Conservation (phyloP, 2,797 vertebrate genomes). For the Heterohyrax brucei region DNA sequence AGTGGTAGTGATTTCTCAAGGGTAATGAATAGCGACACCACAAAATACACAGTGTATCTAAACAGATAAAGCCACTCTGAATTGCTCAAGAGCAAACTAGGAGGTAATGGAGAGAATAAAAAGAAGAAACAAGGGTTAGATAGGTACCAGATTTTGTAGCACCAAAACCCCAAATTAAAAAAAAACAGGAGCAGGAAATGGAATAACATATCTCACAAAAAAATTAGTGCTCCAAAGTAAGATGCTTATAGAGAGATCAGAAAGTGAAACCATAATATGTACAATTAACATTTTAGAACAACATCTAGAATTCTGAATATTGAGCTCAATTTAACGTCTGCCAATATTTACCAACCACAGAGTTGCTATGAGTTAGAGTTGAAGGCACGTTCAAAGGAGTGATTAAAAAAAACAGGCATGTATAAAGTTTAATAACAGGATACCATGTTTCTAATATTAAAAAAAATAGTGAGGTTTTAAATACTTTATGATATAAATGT, state of each 20-base stretch:
- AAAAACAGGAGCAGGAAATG: neutral
- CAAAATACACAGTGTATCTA: accelerated
- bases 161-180: neutral
- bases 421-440: constrained; percentile 25
- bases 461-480: neutral
- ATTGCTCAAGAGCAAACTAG: neutral
- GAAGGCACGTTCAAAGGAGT: neutral
- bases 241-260: neutral
- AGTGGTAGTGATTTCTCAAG: neutral
- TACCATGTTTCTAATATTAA: neutral
- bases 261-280: neutral
- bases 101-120: neutral
- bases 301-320: neutral
- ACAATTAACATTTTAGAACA: neutral
- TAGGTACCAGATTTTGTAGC: neutral
- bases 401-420: neutral
- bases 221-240: neutral
- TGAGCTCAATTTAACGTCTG: neutral
- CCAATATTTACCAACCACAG: neutral
- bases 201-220: constrained; percentile 3
- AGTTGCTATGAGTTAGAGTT: no score
- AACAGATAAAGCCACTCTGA: neutral
- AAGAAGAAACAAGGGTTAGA: neutral
- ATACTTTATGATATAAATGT: neutral
- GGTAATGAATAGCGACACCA: neutral